Conservation (phyloP, 2,797 vertebrate genomes). For the Lithobates sylvaticus region DNA sequence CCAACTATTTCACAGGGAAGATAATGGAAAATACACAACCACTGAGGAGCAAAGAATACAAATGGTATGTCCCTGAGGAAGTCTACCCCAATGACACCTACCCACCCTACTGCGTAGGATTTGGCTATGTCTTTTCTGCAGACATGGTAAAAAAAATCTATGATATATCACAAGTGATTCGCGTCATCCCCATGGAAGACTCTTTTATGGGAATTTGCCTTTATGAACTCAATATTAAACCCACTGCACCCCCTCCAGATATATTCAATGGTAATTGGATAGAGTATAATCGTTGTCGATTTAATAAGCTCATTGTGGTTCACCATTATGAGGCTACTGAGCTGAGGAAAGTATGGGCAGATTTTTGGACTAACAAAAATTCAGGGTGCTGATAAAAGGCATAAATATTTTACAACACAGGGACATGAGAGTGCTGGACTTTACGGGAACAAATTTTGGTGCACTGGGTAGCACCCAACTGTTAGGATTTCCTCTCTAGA, state of each 20-base stretch:
- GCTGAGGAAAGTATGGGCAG: conserved; percentile 70
- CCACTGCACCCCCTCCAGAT: conserved; percentile 38
- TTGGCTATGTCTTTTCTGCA: conserved; percentile 80
- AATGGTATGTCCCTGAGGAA: conserved; percentile 76
- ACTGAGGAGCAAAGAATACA: conserved; percentile 62
- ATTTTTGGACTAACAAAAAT: conserved; percentile 66
- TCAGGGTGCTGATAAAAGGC: neutral
- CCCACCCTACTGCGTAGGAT: conserved; percentile 77
- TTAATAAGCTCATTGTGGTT: conserved; percentile 71
- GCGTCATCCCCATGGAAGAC: conserved; percentile 77
- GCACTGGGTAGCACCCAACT: too few species aligned
- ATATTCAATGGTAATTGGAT: conserved; percentile 63
- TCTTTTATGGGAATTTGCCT: conserved; percentile 80
- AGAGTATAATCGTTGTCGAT: conserved; percentile 70
- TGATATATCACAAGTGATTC: conserved; percentile 68
- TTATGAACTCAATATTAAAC: conserved; percentile 61
- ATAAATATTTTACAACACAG: neutral
- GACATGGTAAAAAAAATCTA: conserved; percentile 73
- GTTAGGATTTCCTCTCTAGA: too few species aligned
- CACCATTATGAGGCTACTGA: conserved; percentile 69
- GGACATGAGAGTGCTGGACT: too few species aligned
- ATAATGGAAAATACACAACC: conserved; percentile 69
- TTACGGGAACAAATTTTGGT: too few species aligned
- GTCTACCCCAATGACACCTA: conserved; percentile 70
- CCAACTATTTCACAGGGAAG: conserved; percentile 73